phyloP scores from a whole-genome alignment of 92 coral and sea anemone genomes.

The Pocillopora meandrina region DNA sequence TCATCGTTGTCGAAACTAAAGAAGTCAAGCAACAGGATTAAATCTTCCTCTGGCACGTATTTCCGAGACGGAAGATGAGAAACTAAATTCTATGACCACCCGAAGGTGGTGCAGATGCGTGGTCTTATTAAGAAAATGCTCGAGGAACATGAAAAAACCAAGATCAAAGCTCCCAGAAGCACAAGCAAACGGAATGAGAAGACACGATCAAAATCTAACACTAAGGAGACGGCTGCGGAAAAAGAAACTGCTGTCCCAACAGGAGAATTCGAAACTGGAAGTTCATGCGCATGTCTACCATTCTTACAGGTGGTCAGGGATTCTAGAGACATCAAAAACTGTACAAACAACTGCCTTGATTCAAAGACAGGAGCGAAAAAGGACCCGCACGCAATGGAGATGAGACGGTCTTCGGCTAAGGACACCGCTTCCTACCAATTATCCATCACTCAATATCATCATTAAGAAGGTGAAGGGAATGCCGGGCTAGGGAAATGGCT shows the following conservation, averaged over 20 bases:
- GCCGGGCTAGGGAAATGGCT: background rate
- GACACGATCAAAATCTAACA: background rate
- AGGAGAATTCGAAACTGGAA: background rate
- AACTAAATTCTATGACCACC: background rate
- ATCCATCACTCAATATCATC: background rate
- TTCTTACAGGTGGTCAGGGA: too few relatives aligned
- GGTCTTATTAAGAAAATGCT: too few relatives aligned
- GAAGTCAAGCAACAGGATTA: background rate
- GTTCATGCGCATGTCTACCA: background rate
- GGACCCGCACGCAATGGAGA: background rate
- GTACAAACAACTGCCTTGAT: too few relatives aligned
- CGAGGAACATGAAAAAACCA: background rate
- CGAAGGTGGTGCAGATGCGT: too few relatives aligned
- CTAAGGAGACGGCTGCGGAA: background rate
- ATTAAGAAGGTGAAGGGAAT: background rate
- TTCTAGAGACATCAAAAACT: too few relatives aligned
- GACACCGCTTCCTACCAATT: background rate
- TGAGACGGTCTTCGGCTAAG: background rate
- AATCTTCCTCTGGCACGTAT: background rate
- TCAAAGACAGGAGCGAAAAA: too few relatives aligned
- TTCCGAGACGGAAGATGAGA: background rate
- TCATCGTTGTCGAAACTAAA: constrained; percentile 28
- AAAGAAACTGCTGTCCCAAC: background rate
- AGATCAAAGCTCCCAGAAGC: background rate
- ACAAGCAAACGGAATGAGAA: too few relatives aligned